Evolutionary conservation across 2,888 invertebrate species (phyloP), one percentile per base, ranked within the genome.

Genomic region (Margaritifera margaritifera): DNA sequence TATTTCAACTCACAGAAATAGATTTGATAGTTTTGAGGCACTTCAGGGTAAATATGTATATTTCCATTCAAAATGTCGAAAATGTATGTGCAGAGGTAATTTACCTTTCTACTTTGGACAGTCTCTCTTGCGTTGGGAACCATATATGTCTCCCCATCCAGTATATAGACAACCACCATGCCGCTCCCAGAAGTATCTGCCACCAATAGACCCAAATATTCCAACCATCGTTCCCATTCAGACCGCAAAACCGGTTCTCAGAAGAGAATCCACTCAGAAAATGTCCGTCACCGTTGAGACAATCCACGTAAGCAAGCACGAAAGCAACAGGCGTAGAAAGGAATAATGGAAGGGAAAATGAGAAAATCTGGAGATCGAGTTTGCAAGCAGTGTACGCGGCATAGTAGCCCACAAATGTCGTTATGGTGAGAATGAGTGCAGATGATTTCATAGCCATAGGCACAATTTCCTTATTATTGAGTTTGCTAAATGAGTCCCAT

Each of bases 301-400:
- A 77, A 15, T 80, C 74, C 1, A 79, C 42, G 11, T 62, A 53
- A 11, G 74, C 66, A 11, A 80, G 54, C 4, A 64, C 51, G 4
- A 80, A 68, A 15, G 81, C 71, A 18, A 88, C 69, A 4, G 91
- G 91, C 0, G 89, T 86, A 2, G 90, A 84, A 50, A 91, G 71
- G 22, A 84, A 74, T 5, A 91, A 77, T 0, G 91, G 90, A 19
- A 90, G 71, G 8, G 89, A 85, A 75, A 89, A 91, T 58, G 90
- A 88, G 58, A 90, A 79, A 6, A 80, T 82, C 80, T 91, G 91
- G 79, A 91, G 90, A 66, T 86, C 84, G 53, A 91, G 87, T 78
- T 90, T 90, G 79, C 92, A 92, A 4, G 92, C 91, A 70, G 91
- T 91, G 76, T 91, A 90, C 27, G 87, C 89, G 62, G 89, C 86